Conservation (phyloP, 2,888 invertebrate species). For the Nycteola revayana region DNA sequence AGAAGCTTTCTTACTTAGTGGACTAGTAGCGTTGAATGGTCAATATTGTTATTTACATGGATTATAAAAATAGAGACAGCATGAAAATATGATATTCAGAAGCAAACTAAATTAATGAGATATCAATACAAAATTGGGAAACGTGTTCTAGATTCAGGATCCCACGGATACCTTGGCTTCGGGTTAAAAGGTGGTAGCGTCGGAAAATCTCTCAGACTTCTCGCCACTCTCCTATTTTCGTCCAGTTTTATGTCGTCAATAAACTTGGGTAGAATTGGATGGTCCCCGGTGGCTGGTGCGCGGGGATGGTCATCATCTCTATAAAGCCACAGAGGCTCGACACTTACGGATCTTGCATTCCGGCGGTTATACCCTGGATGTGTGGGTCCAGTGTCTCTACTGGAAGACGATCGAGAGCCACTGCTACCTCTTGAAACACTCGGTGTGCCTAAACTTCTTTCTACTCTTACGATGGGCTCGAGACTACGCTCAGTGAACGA, state of each 20-base stretch:
- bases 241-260: conserved; percentile 10
- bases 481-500: conserved; percentile 7
- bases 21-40: no score
- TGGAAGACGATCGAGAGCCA: conserved; percentile 5
- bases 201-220: conserved; percentile 10
- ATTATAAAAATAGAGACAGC: no score
- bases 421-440: conserved; percentile 7
- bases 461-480: conserved; percentile 10
- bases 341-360: conserved; percentile 13
- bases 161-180: neutral
- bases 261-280: conserved; percentile 4
- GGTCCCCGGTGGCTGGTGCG: conserved; percentile 6
- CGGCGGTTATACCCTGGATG: conserved; percentile 22
- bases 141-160: no score
- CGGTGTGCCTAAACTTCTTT: conserved; percentile 13
- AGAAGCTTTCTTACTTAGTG: no score
- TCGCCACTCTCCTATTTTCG: conserved; percentile 9
- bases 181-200: neutral
- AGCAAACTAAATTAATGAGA: no score
- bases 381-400: conserved; percentile 13
- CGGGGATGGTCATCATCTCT: conserved; percentile 6
- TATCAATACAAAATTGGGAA: no score
- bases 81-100: no score
- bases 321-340: conserved; percentile 9
- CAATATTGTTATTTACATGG: no score